A percentile compares a stretch with the other conserved stretches of the same genome.
Evolutionary conservation across 2,797 vertebrate species (phyloP).

Genomic region (Hydrophis major): DNA sequence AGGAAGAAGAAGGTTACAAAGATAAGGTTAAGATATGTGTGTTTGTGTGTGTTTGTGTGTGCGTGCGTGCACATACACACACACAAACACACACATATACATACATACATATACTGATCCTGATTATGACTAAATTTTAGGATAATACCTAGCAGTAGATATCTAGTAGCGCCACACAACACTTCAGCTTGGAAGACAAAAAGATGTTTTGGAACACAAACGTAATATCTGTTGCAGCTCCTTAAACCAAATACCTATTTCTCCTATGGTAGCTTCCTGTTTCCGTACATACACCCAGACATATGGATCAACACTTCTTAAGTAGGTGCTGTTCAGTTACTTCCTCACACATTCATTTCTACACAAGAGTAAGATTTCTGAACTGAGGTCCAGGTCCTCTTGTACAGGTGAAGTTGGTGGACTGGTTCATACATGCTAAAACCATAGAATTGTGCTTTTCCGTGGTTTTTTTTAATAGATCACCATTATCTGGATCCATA

Average conservation of each 20-base stretch:
- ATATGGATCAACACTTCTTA: neutral
- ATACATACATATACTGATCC: neutral
- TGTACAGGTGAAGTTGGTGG: neutral
- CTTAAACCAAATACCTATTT: neutral
- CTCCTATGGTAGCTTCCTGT: neutral
- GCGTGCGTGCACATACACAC: too few species aligned
- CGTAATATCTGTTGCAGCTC: neutral
- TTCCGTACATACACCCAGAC: neutral
- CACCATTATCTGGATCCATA: neutral
- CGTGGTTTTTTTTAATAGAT: neutral
- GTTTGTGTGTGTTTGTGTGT: too few species aligned
- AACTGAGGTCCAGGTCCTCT: neutral
- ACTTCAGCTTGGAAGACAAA: neutral
- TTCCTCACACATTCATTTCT: neutral
- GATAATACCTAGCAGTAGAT: neutral
- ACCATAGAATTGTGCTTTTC: neutral
- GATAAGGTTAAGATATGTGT: too few species aligned
- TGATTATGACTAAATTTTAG: neutral
- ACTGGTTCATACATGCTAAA: neutral
- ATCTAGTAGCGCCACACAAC: neutral
- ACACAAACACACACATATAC: too few species aligned
- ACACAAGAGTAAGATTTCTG: neutral
- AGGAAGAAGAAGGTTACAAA: too few species aligned
- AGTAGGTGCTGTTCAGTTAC: neutral
- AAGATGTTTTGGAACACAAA: neutral